Percentiles rank a stretch among this genome's conserved stretches.
Conservation (phyloP, 2,797 vertebrate species). For the Lateolabrax maculatus region DNA sequence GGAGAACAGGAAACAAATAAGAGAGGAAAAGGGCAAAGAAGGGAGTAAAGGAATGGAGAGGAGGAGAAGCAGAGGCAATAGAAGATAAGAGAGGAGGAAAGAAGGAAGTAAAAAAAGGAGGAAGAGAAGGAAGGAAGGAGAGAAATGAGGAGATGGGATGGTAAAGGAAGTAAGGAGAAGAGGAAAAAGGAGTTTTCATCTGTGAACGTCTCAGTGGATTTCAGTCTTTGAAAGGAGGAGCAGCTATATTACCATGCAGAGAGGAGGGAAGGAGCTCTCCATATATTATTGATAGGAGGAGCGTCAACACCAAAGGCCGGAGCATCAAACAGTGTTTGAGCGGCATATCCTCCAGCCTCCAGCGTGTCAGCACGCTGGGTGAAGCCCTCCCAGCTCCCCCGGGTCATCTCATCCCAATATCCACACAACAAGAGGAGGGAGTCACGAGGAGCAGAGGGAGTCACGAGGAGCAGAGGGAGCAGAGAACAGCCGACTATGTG, state of each 20-base stretch:
- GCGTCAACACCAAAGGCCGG: constrained; percentile 28
- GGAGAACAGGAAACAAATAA: neutral
- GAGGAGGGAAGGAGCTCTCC: constrained; percentile 7
- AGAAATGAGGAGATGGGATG: no score
- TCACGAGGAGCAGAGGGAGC: neutral
- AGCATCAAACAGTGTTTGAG: constrained; percentile 54
- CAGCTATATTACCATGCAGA: constrained; percentile 15
- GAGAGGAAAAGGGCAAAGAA: neutral
- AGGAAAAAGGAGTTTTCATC: neutral
- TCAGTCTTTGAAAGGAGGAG: constrained; percentile 51
- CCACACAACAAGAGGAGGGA: neutral
- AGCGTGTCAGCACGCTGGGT: neutral
- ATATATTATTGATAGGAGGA: constrained; percentile 59
- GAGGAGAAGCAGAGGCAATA: neutral
- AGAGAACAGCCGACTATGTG: neutral
- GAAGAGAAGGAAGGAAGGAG: neutral
- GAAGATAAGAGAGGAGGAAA: neutral
- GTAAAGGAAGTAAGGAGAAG: neutral
- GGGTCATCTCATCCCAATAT: neutral
- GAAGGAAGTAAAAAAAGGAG: neutral
- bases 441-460: neutral
- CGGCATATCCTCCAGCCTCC: constrained; percentile 16
- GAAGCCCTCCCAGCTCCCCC: neutral
- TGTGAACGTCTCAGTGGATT: constrained; percentile 15
- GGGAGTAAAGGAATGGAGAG: neutral